These are phyloP conservation scores for Rhagoletis zephyria DNA, from an alignment of 1,140 invertebrate species.

Conservation along the genomic window DNA sequence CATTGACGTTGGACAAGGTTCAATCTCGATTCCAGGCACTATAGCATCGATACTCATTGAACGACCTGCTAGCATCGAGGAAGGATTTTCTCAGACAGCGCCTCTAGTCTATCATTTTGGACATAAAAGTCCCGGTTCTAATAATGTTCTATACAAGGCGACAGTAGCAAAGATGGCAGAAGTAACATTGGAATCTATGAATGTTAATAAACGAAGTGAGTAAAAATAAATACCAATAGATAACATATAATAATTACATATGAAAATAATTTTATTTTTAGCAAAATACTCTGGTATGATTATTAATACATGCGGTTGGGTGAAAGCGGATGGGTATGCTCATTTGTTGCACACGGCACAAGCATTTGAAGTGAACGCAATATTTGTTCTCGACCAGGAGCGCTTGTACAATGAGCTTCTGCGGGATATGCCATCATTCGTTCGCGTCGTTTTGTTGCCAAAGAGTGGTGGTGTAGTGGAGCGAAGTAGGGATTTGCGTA, in stretches of 20 bases:
- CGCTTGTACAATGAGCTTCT: slow-evolving; percentile 94
- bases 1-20: slow-evolving; percentile 95
- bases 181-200: slow-evolving; percentile 87
- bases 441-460: slow-evolving; percentile 92
- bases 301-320: slow-evolving; percentile 98
- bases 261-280: slow-evolving; percentile 72
- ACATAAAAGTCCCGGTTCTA: slow-evolving; percentile 84
- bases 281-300: slow-evolving; percentile 93
- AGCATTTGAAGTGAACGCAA: slow-evolving; percentile 95
- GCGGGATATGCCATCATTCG: slow-evolving; percentile 92
- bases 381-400: slow-evolving; percentile 97
- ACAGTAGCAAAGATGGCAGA: slow-evolving; percentile 89
- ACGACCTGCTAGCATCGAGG: slow-evolving; percentile 90
- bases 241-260: neutral
- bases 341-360: slow-evolving; percentile 88
- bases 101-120: slow-evolving; percentile 96
- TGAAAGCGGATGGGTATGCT: slow-evolving; percentile 91
- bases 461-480: slow-evolving; percentile 98
- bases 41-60: slow-evolving; percentile 92
- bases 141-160: slow-evolving; percentile 89
- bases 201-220: slow-evolving; percentile 88
- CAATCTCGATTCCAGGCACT: slow-evolving; percentile 93
- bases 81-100: slow-evolving; percentile 92
- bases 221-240: neutral
- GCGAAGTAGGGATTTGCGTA: slow-evolving; percentile 81